Evolutionary conservation across 2,888 invertebrate genomes (phyloP).

Genomic region (Aradus depressus): DNA sequence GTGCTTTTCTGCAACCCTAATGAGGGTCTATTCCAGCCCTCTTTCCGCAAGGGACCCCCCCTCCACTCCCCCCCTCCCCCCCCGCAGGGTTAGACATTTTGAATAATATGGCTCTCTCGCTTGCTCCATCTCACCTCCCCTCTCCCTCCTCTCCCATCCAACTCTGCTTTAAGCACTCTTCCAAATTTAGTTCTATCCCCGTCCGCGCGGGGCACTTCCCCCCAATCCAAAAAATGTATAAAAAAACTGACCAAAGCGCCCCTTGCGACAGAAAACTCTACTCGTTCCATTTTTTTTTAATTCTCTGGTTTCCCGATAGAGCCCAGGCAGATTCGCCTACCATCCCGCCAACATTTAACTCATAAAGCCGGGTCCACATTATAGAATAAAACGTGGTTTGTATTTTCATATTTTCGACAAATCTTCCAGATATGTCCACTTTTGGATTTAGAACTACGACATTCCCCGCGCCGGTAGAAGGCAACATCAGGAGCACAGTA

Average conservation of each 20-base stretch:
- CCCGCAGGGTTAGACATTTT: conserved; percentile 23
- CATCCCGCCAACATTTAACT: too few relatives aligned
- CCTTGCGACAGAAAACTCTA: conserved; percentile 16
- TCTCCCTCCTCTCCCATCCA: neutral
- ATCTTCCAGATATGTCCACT: too few relatives aligned
- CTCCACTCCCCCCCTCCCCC: neutral
- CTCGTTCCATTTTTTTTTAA: conserved; percentile 10
- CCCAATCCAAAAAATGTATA: conserved; percentile 9
- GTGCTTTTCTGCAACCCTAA: conserved; percentile 26
- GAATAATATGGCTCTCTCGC: conserved; percentile 22
- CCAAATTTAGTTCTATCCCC: conserved; percentile 9
- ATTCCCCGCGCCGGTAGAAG: too few relatives aligned
- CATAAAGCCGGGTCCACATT: too few relatives aligned
- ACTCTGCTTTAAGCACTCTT: too few relatives aligned
- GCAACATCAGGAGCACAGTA: too few relatives aligned
- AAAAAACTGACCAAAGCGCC: conserved; percentile 18
- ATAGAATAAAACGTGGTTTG: too few relatives aligned
- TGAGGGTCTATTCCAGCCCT: conserved; percentile 20
- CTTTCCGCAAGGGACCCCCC: conserved; percentile 14
- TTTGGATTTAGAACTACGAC: too few relatives aligned
- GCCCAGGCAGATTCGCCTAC: too few relatives aligned
- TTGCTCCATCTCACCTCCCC: conserved; percentile 3
- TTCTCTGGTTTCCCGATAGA: too few relatives aligned
- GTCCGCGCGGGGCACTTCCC: conserved; percentile 13
- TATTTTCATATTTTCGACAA: too few relatives aligned